phyloP scores from a whole-genome alignment of 2,888 invertebrate species.

The Drosophila bunnanda region DNA sequence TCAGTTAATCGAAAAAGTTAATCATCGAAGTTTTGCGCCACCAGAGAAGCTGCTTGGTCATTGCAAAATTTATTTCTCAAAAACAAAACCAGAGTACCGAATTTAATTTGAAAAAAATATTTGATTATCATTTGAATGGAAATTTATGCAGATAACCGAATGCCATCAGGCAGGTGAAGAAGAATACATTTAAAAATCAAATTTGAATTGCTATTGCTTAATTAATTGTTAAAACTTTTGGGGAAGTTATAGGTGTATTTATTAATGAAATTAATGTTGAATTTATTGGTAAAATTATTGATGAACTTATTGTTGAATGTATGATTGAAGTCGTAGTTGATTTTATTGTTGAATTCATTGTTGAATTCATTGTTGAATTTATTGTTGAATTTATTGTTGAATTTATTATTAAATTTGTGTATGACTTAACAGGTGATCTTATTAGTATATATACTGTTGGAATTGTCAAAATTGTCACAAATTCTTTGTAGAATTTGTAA shows the following conservation, averaged over 20 bases:
- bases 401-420: not conserved
- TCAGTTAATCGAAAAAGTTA: constrained; percentile 80
- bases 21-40: constrained; percentile 77
- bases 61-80: constrained; percentile 36
- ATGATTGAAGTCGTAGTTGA: not conserved
- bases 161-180: not conserved
- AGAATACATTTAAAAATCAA: not conserved
- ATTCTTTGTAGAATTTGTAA: too few relatives aligned
- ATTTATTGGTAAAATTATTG: not conserved
- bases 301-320: not conserved
- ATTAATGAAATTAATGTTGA: not conserved
- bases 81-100: constrained; percentile 1
- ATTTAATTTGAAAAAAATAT: constrained; percentile 10
- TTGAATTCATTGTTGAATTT: not conserved
- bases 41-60: constrained; percentile 56
- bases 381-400: not conserved
- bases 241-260: not conserved
- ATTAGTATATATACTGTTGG: not conserved
- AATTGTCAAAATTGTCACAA: too few relatives aligned
- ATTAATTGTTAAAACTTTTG: not conserved
- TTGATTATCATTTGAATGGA: not conserved
- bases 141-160: not conserved
- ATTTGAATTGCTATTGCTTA: not conserved
- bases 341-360: not conserved
- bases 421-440: too few relatives aligned